A percentile compares a stretch with the other conserved stretches of the same genome.
These are phyloP conservation scores for Corynorhinus townsendii DNA, from an alignment of 2,113 vertebrate genomes.

Conservation along the genomic window DNA sequence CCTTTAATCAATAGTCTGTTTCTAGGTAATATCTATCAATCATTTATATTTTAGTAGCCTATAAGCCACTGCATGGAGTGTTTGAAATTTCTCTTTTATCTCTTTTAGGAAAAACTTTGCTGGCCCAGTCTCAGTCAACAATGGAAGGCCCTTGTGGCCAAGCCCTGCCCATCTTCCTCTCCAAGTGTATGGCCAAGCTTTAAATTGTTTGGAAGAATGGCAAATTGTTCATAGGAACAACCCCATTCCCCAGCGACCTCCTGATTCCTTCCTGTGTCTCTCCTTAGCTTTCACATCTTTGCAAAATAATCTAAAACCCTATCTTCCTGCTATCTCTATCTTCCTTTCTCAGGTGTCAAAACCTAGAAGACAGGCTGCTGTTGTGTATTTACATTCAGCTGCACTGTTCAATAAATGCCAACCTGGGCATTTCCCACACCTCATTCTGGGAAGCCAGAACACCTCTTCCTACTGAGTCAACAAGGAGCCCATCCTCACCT, in stretches of 20 bases:
- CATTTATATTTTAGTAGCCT: not conserved
- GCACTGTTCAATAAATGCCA: not conserved
- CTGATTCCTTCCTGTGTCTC: not conserved
- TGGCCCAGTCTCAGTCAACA: not conserved
- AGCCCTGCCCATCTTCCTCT: not conserved
- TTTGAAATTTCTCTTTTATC: constrained; percentile 13
- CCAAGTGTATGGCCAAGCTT: not conserved
- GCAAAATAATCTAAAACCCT: constrained; percentile 2
- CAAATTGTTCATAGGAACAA: not conserved
- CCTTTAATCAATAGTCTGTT: not conserved
- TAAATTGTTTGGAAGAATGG: constrained; percentile 6
- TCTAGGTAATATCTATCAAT: not conserved
- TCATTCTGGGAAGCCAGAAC: not conserved
- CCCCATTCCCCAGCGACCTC: not conserved
- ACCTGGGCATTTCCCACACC: not conserved
- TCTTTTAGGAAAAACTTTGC: not conserved
- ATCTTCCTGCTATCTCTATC: not conserved
- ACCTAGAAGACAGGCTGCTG: not conserved
- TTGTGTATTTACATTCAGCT: not conserved
- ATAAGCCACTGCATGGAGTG: not conserved
- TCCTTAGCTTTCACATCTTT: not conserved
- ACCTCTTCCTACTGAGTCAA: not conserved
- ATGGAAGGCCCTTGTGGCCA: not conserved
- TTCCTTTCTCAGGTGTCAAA: constrained; percentile 6
- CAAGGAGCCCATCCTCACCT: not conserved